Conservation (phyloP, 2,797 vertebrate genomes). For the Chrysocyon brachyurus region DNA sequence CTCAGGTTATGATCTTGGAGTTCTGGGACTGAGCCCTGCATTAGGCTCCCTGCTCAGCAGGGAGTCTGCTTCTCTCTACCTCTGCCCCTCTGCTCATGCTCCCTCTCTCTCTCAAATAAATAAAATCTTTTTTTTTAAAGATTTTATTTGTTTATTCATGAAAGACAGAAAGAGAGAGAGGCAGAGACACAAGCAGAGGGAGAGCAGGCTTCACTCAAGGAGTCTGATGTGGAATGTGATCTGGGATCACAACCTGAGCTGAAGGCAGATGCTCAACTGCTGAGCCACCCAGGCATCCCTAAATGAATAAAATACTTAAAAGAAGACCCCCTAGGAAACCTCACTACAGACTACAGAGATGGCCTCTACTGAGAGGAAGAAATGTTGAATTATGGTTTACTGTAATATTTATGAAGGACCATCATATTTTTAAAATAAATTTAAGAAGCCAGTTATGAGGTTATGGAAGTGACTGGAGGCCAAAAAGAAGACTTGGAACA, state of each 20-base stretch:
- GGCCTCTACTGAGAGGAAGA: background rate
- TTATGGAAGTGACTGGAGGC: background rate
- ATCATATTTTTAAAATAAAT: background rate
- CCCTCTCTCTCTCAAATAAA: background rate
- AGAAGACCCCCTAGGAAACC: conserved; percentile 3
- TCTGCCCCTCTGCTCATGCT: background rate
- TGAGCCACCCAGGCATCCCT: no score
- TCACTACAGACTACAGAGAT: background rate
- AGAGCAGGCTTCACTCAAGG: no score
- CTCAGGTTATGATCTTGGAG: background rate
- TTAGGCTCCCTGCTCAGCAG: background rate
- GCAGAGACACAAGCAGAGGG: no score
- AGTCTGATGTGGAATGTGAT: no score
- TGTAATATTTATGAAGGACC: background rate
- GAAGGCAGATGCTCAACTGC: no score
- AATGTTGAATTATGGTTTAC: background rate
- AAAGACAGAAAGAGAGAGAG: no score
- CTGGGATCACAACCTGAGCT: no score
- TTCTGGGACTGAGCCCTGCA: background rate
- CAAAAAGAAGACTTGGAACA: background rate
- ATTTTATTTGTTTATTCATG: no score
- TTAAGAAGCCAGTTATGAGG: background rate
- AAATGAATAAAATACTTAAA: no score
- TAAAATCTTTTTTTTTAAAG: background rate
- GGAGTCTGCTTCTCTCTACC: background rate